Evolutionary conservation across 1,140 invertebrate genomes (phyloP), one percentile per base, ranked within the genome.

Genomic region (Drosophila auraria): DNA sequence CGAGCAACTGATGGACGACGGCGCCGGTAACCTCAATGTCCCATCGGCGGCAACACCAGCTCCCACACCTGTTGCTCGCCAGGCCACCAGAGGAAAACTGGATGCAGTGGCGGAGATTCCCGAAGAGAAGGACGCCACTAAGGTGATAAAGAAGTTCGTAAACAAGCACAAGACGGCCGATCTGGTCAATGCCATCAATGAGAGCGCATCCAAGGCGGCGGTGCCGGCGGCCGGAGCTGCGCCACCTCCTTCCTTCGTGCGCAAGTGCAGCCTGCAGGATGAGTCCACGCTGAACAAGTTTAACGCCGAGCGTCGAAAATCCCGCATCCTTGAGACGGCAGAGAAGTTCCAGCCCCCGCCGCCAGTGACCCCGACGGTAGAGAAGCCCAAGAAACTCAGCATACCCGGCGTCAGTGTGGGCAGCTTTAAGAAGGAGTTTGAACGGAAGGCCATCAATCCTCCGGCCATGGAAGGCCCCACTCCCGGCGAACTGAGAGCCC

Each of bases 371-470:
- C 79, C 93, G 17, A 72, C 83, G 14, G 81, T 79, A 20, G 92
- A 96, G 36, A 97, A 97, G 91, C 95, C 96, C 15, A 97, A 97
- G 90, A 97, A 97, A 86, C 94, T 92, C 2, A 95, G 96, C 73
- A 96, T 97, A 87, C 96, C 96, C 15, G 96, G 96, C 30, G 96
- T 97, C 14, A 97, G 96, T 89, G 97, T 97, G 3, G 96, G 96
- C 62, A 97, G 96, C 87, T 97, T 96, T 60, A 97, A 97, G 80
- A 96, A 96, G 78, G 96, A 96, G 78, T 97, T 97, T 91, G 97
- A 97, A 83, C 93, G 96, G 33, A 95, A 96, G 93, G 96, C 95
- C 30, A 96, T 95, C 78, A 94, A 95, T 40, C 96, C 94, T 0
- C 95, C 83, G 49, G 9, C 78, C 1, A 25, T 42, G 2, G 93